Conservation (phyloP, 2,888 invertebrate genomes). For the Meghimatium bilineatum region DNA sequence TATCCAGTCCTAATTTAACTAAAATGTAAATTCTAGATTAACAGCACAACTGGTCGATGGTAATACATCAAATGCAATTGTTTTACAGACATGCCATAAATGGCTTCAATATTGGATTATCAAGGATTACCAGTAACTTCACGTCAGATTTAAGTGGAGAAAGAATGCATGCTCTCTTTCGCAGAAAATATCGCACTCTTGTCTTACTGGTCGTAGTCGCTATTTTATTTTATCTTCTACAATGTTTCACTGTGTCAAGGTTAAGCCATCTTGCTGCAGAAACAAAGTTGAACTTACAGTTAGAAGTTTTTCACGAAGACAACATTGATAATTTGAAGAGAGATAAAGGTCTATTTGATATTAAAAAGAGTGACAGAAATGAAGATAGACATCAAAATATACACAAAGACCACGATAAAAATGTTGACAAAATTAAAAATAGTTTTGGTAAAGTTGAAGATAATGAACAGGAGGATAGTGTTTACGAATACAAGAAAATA, state of each 20-base stretch:
- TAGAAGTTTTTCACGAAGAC: too few species aligned
- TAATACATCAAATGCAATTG: too few species aligned
- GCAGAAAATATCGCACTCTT: slow-evolving; percentile 48
- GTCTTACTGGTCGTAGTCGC: slow-evolving; percentile 39
- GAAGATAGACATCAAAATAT: slow-evolving; percentile 1
- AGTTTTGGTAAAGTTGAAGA: slow-evolving; percentile 1
- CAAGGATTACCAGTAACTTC: neutral
- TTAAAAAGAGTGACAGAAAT: neutral
- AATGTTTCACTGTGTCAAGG: slow-evolving; percentile 48
- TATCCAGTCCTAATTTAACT: too few species aligned
- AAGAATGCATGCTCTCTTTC: slow-evolving; percentile 37
- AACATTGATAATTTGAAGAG: neutral
- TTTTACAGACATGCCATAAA: too few species aligned
- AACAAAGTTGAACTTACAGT: neutral
- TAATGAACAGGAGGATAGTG: neutral
- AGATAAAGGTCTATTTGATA: neutral
- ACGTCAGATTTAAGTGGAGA: neutral
- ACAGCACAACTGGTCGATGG: too few species aligned
- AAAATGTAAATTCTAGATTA: too few species aligned
- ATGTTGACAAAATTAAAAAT: slow-evolving; percentile 3
- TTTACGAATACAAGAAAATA: neutral
- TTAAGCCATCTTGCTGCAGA: slow-evolving; percentile 28
- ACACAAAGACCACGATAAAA: neutral
- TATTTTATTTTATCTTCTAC: slow-evolving; percentile 50
- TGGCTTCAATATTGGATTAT: neutral